These are phyloP conservation scores for Vanessa cardui DNA, from an alignment of 2,888 invertebrate species.

Conservation along the genomic window DNA sequence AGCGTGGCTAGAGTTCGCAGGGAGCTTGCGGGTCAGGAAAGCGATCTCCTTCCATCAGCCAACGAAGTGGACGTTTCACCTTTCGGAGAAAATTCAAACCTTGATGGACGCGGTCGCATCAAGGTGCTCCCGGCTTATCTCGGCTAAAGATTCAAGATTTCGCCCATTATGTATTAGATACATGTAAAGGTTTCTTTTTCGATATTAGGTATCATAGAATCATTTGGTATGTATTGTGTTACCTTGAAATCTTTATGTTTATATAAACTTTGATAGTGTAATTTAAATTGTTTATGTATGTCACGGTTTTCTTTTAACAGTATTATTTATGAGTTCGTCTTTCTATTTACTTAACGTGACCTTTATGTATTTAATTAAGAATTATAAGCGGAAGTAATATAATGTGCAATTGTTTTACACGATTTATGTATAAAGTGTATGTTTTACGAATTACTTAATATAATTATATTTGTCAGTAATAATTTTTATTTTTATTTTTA, in stretches of 20 bases:
- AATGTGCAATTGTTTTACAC: too few species aligned
- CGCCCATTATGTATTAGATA: background rate
- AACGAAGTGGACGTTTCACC: conserved; percentile 65
- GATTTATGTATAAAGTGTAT: too few species aligned
- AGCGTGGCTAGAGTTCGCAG: conserved; percentile 55
- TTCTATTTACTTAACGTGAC: too few species aligned
- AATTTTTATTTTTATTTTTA: too few species aligned
- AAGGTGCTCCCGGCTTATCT: conserved; percentile 73
- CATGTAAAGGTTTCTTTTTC: background rate
- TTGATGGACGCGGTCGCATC: conserved; percentile 68
- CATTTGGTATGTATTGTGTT: conserved; percentile 1
- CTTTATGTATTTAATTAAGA: too few species aligned
- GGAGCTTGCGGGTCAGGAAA: conserved; percentile 64
- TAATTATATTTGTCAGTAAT: too few species aligned
- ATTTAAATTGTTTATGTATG: too few species aligned
- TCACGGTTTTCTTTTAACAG: background rate
- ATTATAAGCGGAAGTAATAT: too few species aligned
- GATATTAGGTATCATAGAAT: background rate
- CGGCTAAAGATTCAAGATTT: conserved; percentile 52
- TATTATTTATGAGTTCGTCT: background rate
- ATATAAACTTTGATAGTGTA: too few species aligned
- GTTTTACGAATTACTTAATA: too few species aligned
- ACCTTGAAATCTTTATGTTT: background rate
- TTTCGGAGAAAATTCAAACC: conserved; percentile 62
- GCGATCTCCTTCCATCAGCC: conserved; percentile 65